A percentile compares a stretch with the other conserved stretches of the same genome.
Conservation (phyloP, 1,140 invertebrate species). For the Rhopalosiphum padi region DNA sequence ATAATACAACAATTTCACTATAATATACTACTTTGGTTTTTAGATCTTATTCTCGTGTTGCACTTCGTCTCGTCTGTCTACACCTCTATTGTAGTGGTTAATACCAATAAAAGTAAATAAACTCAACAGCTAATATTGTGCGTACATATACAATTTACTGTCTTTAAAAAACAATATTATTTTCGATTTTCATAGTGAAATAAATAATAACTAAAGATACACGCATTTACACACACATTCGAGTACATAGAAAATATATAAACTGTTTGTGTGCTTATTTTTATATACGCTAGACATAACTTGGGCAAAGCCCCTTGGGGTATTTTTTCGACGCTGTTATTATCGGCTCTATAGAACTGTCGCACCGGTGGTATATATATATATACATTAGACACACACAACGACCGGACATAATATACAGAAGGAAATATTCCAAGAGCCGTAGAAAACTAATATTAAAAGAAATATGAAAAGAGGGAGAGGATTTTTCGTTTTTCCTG, state of each 20-base stretch:
- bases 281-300: conserved; percentile 1
- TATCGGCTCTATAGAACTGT: conserved; percentile 10
- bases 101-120: not conserved
- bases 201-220: not conserved
- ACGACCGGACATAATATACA: not conserved
- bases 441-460: conserved; percentile 51
- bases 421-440: conserved; percentile 35
- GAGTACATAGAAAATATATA: not conserved
- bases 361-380: not conserved
- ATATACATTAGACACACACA: not conserved
- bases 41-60: not conserved
- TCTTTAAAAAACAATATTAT: not conserved
- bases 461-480: conserved; percentile 46
- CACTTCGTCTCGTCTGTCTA: not conserved
- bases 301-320: conserved; percentile 9
- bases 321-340: conserved; percentile 28
- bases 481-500: conserved; percentile 44
- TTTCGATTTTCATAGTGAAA: not conserved
- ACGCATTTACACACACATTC: not conserved
- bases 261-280: not conserved
- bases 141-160: not conserved
- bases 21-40: not conserved
- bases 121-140: not conserved
- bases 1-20: too few species aligned
- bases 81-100: not conserved